Percentiles rank a stretch among this genome's conserved stretches.
phyloP scores from a whole-genome alignment of 2,888 invertebrate species.

The Syrista parreyssii region DNA sequence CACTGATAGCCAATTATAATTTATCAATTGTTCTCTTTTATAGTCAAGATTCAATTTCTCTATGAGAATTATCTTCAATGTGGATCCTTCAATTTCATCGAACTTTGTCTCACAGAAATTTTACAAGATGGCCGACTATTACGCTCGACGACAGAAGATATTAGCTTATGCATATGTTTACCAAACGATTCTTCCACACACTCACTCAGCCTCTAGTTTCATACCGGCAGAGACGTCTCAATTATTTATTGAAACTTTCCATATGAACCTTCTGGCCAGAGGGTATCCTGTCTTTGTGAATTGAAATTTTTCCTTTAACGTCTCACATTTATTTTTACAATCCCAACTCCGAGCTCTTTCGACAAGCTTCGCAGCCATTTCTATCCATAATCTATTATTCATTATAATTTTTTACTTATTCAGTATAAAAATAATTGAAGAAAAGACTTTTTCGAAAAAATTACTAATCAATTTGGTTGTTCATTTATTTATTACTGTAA shows the following conservation, averaged over 20 bases:
- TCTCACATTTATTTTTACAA: neutral
- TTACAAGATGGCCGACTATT: neutral
- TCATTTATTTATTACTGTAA: neutral
- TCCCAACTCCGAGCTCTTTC: neutral
- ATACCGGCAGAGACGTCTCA: neutral
- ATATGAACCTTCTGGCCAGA: neutral
- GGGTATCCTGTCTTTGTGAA: neutral
- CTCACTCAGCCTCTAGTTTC: neutral
- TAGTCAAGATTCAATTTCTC: neutral
- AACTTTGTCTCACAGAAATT: neutral
- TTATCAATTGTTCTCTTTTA: neutral
- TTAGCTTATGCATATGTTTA: neutral
- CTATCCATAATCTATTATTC: neutral
- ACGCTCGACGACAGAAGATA: neutral
- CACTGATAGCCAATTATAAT: neutral
- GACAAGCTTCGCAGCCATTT: neutral
- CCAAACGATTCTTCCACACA: neutral
- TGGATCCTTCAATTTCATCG: neutral
- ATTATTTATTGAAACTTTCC: neutral
- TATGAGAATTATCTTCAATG: neutral
- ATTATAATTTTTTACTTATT: neutral
- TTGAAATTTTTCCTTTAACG: neutral
- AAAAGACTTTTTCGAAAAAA: neutral
- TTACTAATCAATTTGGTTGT: neutral
- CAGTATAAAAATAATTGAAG: neutral